Percentiles rank a stretch among this genome's conserved stretches.
Conservation (phyloP, 2,797 vertebrate species). For the Lophotriccus pileatus region DNA sequence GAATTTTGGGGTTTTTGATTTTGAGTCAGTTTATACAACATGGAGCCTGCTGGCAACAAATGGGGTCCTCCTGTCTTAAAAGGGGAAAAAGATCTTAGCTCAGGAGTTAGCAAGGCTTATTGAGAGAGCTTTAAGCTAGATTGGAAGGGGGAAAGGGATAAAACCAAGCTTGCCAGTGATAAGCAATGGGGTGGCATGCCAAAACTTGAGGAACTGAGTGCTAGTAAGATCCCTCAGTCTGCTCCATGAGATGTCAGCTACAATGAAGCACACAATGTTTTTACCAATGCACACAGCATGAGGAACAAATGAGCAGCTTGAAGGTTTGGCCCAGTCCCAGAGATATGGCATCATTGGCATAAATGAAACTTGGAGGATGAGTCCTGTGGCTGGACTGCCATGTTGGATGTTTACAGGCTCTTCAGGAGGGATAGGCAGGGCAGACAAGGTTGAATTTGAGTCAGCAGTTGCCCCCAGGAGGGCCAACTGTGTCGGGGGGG, state of each 20-base stretch:
- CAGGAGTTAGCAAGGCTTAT: neutral
- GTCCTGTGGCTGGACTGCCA: neutral
- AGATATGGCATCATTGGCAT: neutral
- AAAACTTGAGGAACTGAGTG: neutral
- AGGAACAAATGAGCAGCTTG: neutral
- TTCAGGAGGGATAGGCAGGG: neutral
- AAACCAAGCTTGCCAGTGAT: neutral
- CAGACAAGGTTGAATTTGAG: neutral
- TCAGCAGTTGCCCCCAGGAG: neutral
- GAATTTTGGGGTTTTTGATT: neutral
- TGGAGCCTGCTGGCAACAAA: neutral
- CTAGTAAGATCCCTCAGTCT: neutral
- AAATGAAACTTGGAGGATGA: neutral
- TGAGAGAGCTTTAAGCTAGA: neutral
- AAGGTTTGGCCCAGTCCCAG: neutral
- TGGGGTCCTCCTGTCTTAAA: neutral
- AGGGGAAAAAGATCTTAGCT: neutral
- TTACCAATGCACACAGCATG: neutral
- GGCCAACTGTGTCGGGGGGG: neutral
- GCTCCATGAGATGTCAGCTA: neutral
- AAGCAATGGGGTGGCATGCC: neutral
- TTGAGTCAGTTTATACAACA: neutral
- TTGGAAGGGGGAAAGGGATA: neutral
- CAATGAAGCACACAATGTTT: neutral
- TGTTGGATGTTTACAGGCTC: neutral